Base-by-base conservation (phyloP, 2,888 invertebrate species). In the Netelia inedita region DNA sequence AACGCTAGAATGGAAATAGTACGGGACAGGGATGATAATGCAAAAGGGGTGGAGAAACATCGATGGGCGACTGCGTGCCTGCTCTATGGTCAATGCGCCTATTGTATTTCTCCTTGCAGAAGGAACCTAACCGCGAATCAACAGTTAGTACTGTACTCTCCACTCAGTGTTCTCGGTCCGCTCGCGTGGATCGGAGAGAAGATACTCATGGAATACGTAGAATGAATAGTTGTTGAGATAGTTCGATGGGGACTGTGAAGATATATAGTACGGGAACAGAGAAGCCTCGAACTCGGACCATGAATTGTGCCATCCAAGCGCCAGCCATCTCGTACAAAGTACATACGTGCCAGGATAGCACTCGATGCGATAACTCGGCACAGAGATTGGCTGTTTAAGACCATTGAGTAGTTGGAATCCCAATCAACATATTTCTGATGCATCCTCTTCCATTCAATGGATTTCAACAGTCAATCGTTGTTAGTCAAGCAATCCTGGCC, bases 141-240 rank as follows among this genome's bases (percentile, higher is more conserved):
- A 75, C 69, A 46, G 57, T 61, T 55, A 55, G 72, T 75, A 61
- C 61, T 61, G 59, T 46, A 41, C 59, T 63, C 68, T 61, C 61
- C 28, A 68, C 10, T 14, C 23, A 55, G 43, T 65, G 19, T 71
- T 72, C 50, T 6, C 16, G 23, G 72, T 79, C 50, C 19, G 59
- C 23, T 59, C 16, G 65, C 35, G 35, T 35, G 35, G 50, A 50
- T 63, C 35, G 28, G 68, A 46, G 57, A 65, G 59, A 69, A 35
- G 35, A 35, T 35, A 50, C 55, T 66, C 75, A 55, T 65, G 41
- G 50, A 10, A 80, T 50, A 61, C 8, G 35, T 28, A 35, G 57
- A 79, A 71, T 72, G 50, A 63, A 71, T 28, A 80, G 66, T 59
- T 57, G 73, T 74, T 53, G 53, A 53, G 76, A 79, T 69, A 74